A percentile compares a stretch with the other conserved stretches of the same genome.
These are phyloP conservation scores for Drosophila kokeensis DNA, from an alignment of 2,888 invertebrate genomes.

Conservation along the genomic window DNA sequence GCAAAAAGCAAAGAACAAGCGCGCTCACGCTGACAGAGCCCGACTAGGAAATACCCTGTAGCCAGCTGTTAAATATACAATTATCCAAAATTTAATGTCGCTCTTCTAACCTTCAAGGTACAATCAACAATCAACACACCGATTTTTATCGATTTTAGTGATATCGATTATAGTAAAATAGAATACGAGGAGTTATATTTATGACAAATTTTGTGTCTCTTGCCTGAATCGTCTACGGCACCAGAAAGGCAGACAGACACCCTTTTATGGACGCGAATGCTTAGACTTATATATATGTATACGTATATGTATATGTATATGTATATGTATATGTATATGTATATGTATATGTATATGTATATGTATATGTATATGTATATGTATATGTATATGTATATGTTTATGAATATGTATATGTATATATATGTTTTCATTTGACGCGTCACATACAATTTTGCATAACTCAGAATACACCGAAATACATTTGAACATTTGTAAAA, in stretches of 20 bases:
- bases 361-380: no score
- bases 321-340: no score
- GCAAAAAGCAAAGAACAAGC: constrained; percentile 1
- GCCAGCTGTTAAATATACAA: not conserved
- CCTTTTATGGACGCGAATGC: not conserved
- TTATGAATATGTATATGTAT: no score
- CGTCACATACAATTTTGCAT: no score
- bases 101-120: not conserved
- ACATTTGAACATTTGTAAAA: constrained; percentile 28
- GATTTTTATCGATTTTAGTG: not conserved
- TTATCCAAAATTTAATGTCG: not conserved
- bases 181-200: not conserved
- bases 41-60: not conserved
- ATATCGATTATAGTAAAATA: not conserved
- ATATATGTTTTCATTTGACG: no score
- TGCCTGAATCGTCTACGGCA: not conserved
- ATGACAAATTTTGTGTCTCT: not conserved
- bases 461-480: constrained; percentile 20
- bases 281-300: not conserved
- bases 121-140: not conserved
- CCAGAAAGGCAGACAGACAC: not conserved
- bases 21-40: not conserved
- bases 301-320: no score
- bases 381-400: no score
- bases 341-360: no score